Conservation (phyloP, 2,888 invertebrate species). For the Adineta ricciae region DNA sequence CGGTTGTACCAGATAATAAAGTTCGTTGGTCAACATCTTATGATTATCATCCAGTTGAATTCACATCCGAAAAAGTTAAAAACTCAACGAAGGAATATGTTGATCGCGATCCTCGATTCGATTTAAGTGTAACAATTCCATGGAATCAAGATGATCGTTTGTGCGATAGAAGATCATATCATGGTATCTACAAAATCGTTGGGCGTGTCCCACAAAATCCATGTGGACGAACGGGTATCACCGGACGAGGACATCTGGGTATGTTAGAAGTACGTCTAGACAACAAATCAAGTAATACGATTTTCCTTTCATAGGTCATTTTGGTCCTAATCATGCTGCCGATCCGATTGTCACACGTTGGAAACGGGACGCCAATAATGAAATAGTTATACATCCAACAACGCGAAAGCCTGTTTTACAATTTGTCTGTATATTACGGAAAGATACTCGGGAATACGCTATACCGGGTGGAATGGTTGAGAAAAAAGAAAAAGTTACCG, state of each 20-base stretch:
- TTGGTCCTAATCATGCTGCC: slow-evolving; percentile 96
- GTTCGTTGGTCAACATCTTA: slow-evolving; percentile 22
- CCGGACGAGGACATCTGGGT: slow-evolving; percentile 58
- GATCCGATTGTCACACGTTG: not conserved
- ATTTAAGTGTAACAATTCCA: slow-evolving; percentile 18
- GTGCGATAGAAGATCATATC: slow-evolving; percentile 29
- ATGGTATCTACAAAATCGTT: slow-evolving; percentile 34
- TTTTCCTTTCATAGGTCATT: slow-evolving; percentile 58
- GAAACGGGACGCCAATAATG: slow-evolving; percentile 35
- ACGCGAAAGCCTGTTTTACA: slow-evolving; percentile 49
- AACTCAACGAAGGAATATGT: slow-evolving; percentile 14
- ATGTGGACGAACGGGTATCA: slow-evolving; percentile 47
- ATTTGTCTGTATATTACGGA: slow-evolving; percentile 77
- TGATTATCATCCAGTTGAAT: slow-evolving; percentile 30
- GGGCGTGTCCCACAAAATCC: slow-evolving; percentile 44
- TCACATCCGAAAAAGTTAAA: slow-evolving; percentile 30
- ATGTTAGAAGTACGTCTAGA: not conserved
- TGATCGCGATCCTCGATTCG: slow-evolving; percentile 24
- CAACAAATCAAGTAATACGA: no score
- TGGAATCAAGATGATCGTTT: slow-evolving; percentile 27
- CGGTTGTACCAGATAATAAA: slow-evolving; percentile 28
- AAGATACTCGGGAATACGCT: slow-evolving; percentile 80
- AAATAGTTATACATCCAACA: slow-evolving; percentile 39
- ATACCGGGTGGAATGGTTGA: slow-evolving; percentile 88
- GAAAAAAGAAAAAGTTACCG: slow-evolving; percentile 70